These are phyloP conservation scores for Notoglanidium macrostoma DNA, from an alignment of 2,797 vertebrate species.

Conservation along the genomic window DNA sequence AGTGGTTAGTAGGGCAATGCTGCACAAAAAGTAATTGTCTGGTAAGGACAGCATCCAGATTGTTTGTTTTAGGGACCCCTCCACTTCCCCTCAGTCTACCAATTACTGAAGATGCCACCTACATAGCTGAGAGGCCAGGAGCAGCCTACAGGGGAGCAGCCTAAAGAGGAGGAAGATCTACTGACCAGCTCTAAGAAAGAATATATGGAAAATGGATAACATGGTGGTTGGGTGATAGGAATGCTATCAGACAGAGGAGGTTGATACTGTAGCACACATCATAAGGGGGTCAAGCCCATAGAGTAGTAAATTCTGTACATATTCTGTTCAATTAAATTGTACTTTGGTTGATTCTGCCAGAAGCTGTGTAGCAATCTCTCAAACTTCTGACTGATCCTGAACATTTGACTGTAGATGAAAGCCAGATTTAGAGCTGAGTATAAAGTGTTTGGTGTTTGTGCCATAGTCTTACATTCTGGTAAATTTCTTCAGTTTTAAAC, in stretches of 20 bases:
- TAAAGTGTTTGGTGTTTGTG: neutral
- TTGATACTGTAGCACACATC: conserved; percentile 1
- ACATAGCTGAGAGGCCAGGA: neutral
- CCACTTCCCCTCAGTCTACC: neutral
- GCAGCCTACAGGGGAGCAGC: neutral
- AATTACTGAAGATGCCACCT: neutral
- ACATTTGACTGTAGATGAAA: neutral
- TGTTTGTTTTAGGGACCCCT: neutral
- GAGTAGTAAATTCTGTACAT: neutral
- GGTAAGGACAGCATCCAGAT: neutral
- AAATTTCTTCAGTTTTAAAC: neutral
- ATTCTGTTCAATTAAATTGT: neutral
- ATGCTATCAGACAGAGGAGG: neutral
- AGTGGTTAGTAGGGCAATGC: neutral
- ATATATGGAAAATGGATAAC: neutral
- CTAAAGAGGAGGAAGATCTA: neutral
- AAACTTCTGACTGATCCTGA: neutral
- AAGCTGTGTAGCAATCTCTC: neutral
- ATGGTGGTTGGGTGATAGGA: neutral
- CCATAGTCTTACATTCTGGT: neutral
- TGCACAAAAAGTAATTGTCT: neutral
- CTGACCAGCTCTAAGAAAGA: neutral
- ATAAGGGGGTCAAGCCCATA: neutral
- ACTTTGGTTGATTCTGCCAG: neutral
- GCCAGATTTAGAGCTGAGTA: neutral